Base-by-base conservation (phyloP, 2,888 invertebrate species). In the Meiosimyza platycephala region DNA sequence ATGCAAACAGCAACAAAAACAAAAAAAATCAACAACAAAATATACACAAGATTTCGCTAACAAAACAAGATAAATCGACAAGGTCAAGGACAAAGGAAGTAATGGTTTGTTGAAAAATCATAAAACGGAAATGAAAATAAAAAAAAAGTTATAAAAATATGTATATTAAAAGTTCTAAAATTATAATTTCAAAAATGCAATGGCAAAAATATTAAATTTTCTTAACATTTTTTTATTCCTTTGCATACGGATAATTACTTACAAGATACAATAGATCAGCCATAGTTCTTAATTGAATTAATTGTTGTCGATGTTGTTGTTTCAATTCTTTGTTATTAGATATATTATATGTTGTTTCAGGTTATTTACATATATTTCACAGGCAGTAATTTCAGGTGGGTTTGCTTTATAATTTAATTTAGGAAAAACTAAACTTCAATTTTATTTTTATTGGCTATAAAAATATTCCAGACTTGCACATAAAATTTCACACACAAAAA, bases 211-310 rank as follows among this genome's bases (percentile, higher is more conserved):
- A 47, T 28, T 64, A 71, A 6, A 72, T 54, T 57, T 40, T 18
- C 6, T 48, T 2, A 22, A 66, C n/a, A n/a, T n/a, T n/a, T n/a
- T n/a, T n/a, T 50, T 40, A 51, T 71, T 67, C 68, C 71, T 67
- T 55, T 64, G 64, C 64, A 67, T 73, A 70, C 16, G 72, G 64
- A 65, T 64, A 63, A 70, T 28, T 28, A 28, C 83, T 84, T 84
- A 84, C 83, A 71, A 80, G 72, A 73, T 77, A 77, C 74, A 78
- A 76, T 18, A 50, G 51, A 48, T 64, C 64, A n/a, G 47, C 15
- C 64, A 64, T 64, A 6, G 50, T 50, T 9, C 40, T 40, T 40
- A 40, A 40, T 40, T 6, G 40, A 9, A 1, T 6, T 40, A 40
- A 40, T 40, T 40, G 40, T 40, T 40, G 40, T 40, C 40, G 9